Evolutionary conservation across 2,888 invertebrate species (phyloP), one percentile per base, ranked within the genome.

Genomic region (Polyommatus iphigenia): DNA sequence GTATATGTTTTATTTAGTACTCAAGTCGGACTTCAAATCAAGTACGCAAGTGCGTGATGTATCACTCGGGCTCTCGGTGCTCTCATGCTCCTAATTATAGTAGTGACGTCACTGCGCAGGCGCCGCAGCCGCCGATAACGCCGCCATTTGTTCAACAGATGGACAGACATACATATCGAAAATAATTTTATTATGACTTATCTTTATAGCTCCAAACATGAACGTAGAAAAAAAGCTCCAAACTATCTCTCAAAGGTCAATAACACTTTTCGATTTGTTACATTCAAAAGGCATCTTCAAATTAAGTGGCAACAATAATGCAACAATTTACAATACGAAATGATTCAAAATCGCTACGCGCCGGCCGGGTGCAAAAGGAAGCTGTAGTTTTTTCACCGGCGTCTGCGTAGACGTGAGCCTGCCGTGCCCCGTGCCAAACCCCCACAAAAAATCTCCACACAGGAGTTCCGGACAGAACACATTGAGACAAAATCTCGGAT

Each of bases 141-240:
- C 84, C 85, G 91, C 90, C 92, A 92, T 90, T 92, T 91, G 92
- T 88, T 86, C 86, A 85, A 87, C 93, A 93, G 89, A 90, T 92
- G 92, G 91, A 85, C 77, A 77, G 84, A 73, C 46, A 80, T 79
- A 71, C 78, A 78, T 79, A 80, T 78, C 77, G 78, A 80, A 78
- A 77, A 77, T 75, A 54, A 75, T 75, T 75, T 75, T 54, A 75
- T 50, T 50, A 54, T 75, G n/a, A 41, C 20, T 73, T 73, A 73
- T 73, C 75, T 75, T 75, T 54, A 54, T 54, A 32, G 75, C 24
- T 24, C 29, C 1, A 75, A 20, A 50, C 54, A n/a, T n/a, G n/a
- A n/a, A n/a, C n/a, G n/a, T n/a, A n/a, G n/a, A n/a, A n/a, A n/a
- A n/a, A n/a, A n/a, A 32, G 75, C 24, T 24, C 29, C 1, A 75